Percentiles rank a stretch among this genome's conserved stretches.
These are phyloP conservation scores for Muscicapa striata DNA, from an alignment of 2,797 vertebrate genomes.

Conservation along the genomic window DNA sequence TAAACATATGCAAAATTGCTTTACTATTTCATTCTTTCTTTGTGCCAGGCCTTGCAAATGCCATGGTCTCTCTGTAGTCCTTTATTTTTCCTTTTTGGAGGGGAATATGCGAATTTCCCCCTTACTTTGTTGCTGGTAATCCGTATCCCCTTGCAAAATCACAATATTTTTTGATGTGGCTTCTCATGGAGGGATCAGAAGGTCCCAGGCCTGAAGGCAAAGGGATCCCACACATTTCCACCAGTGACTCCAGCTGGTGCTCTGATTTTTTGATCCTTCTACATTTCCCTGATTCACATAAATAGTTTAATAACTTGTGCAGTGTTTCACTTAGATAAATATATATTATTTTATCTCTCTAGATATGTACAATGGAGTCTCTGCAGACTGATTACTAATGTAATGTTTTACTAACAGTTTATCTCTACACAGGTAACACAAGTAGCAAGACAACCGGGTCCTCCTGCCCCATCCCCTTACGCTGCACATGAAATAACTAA, in stretches of 20 bases:
- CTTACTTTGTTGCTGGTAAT: background rate
- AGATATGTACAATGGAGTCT: background rate
- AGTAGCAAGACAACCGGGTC: constrained; percentile 90
- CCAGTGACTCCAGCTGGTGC: background rate
- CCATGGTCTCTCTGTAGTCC: background rate
- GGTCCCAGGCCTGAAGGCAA: background rate
- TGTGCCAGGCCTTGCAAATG: background rate
- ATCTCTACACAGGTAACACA: constrained; percentile 79
- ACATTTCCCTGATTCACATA: background rate
- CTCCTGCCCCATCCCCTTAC: constrained; percentile 85
- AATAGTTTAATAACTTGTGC: background rate
- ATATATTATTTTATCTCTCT: background rate
- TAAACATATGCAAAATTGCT: background rate
- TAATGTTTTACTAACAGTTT: constrained; percentile 66
- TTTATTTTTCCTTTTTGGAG: background rate
- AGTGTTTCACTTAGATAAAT: background rate
- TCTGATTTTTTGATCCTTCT: background rate
- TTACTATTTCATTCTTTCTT: background rate
- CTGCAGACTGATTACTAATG: constrained; percentile 33
- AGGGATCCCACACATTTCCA: background rate
- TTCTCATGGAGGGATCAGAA: background rate
- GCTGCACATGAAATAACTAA: constrained; percentile 94
- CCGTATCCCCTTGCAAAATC: background rate
- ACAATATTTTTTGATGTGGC: background rate
- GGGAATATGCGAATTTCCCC: background rate